phyloP scores from a whole-genome alignment of 2,797 vertebrate species.

The Kryptolebias ocellatus region DNA sequence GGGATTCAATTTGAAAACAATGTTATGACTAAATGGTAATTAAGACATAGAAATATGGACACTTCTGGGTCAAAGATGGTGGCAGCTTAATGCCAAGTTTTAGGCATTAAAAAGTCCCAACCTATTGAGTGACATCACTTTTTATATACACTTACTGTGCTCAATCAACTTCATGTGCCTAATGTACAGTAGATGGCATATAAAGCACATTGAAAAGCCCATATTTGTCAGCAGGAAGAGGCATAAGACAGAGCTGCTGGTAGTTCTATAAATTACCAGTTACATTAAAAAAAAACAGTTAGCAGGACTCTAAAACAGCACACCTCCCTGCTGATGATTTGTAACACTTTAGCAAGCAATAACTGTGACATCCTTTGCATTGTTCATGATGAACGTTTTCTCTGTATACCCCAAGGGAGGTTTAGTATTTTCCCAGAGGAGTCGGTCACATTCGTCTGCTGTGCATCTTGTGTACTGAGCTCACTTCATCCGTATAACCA shows the following conservation, averaged over 20 bases:
- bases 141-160: too few species aligned
- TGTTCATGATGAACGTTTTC: conserved; percentile 7
- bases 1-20: too few species aligned
- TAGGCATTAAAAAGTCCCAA: too few species aligned
- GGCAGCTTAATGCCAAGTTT: too few species aligned
- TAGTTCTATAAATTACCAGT: background rate
- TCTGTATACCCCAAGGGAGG: conserved; percentile 11
- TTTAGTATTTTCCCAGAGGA: conserved; percentile 33
- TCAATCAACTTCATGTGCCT: too few species aligned
- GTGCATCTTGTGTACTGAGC: conserved; percentile 20
- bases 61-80: too few species aligned
- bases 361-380: conserved; percentile 17
- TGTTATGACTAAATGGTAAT: too few species aligned
- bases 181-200: too few species aligned
- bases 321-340: background rate
- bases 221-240: background rate
- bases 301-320: conserved; percentile 2
- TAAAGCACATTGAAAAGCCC: background rate
- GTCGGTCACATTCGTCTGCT: conserved; percentile 15
- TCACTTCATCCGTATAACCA: conserved; percentile 28
- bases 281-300: conserved; percentile 9
- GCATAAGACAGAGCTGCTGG: background rate
- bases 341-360: conserved; percentile 12
- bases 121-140: too few species aligned
- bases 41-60: too few species aligned